phyloP scores from a whole-genome alignment of 2,797 vertebrate genomes.

The Varecia variegata region DNA sequence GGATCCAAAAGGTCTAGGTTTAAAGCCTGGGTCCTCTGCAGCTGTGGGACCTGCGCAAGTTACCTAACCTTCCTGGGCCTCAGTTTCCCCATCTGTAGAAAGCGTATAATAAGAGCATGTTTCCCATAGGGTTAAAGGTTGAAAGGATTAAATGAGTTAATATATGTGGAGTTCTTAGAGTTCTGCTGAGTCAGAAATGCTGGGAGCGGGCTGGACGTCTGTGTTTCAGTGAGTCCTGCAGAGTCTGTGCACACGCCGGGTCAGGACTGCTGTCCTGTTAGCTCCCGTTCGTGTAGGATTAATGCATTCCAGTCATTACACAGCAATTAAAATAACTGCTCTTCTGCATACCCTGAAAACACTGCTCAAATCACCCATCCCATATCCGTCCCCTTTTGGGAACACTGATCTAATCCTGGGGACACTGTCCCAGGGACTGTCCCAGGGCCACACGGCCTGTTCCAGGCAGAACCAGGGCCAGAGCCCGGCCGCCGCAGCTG shows the following conservation, averaged over 20 bases:
- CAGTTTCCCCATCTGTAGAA: not conserved
- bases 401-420: not conserved
- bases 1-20: not conserved
- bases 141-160: not conserved
- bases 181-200: not conserved
- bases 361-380: not conserved
- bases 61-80: not conserved
- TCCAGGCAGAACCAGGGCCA: too few relatives aligned
- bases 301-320: too few relatives aligned
- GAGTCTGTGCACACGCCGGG: too few relatives aligned
- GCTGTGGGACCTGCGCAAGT: not conserved
- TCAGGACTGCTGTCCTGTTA: not conserved
- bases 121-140: not conserved
- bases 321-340: not conserved
- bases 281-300: not conserved
- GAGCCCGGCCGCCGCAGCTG: too few relatives aligned
- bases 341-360: not conserved
- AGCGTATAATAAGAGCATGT: not conserved
- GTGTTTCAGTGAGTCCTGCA: too few relatives aligned
- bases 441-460: too few relatives aligned
- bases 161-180: not conserved
- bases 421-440: too few relatives aligned
- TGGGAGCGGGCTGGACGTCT: not conserved
- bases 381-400: not conserved
- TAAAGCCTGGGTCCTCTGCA: not conserved